Conservation (phyloP, 2,888 invertebrate genomes). For the Dione juno region DNA sequence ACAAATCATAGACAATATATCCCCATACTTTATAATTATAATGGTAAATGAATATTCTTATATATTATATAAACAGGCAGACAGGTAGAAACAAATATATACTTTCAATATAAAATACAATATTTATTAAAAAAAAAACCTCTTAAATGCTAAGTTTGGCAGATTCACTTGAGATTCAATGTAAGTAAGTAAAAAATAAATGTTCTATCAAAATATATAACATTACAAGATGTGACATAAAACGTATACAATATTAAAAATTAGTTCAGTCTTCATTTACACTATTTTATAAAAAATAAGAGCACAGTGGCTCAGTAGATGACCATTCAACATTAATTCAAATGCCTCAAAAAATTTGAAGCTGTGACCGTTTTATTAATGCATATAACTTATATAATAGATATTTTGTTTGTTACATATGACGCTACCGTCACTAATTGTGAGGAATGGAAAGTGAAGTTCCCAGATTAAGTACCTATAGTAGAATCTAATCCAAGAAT, state of each 20-base stretch:
- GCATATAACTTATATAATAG: background rate
- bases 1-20: too few species aligned
- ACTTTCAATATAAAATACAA: background rate
- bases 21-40: too few species aligned
- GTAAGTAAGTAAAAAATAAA: background rate
- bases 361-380: background rate
- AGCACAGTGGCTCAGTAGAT: background rate
- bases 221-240: background rate
- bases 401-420: too few species aligned
- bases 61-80: background rate
- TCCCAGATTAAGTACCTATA: too few species aligned
- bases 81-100: background rate
- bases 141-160: slow-evolving; percentile 10
- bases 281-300: background rate
- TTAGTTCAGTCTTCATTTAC: background rate
- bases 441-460: too few species aligned
- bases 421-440: too few species aligned
- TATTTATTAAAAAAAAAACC: slow-evolving; percentile 10
- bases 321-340: background rate
- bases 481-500: too few species aligned
- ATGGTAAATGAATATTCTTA: too few species aligned
- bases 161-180: slow-evolving; percentile 5
- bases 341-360: background rate
- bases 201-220: background rate
- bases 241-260: background rate